phyloP scores from a whole-genome alignment of 1,140 invertebrate species.

The Heliconius hewitsoni region DNA sequence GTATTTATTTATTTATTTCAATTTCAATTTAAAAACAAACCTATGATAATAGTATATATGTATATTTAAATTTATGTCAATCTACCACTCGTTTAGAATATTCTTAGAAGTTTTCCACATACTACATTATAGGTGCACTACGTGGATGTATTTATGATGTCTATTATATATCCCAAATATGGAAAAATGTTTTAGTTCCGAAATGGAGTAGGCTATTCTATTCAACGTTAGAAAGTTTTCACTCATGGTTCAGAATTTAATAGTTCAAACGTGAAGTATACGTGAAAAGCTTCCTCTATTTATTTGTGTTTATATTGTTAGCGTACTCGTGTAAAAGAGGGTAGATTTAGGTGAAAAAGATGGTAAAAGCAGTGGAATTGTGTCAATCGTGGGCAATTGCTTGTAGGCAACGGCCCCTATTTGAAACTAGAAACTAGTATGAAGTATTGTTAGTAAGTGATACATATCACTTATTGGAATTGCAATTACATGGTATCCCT shows the following conservation, averaged over 20 bases:
- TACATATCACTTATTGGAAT: too few relatives aligned
- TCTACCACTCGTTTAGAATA: not conserved
- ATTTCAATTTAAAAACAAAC: too few relatives aligned
- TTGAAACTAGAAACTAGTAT: too few relatives aligned
- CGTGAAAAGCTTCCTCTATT: not conserved
- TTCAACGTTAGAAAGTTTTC: not conserved
- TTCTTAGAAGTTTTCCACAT: not conserved
- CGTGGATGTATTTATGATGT: not conserved
- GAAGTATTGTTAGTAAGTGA: too few relatives aligned
- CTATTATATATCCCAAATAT: constrained; percentile 6
- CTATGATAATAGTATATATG: not conserved
- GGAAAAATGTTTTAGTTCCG: constrained; percentile 4
- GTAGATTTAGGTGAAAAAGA: too few relatives aligned
- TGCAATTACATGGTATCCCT: too few relatives aligned
- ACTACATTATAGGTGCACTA: not conserved
- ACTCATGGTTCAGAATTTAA: not conserved
- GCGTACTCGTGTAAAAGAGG: too few relatives aligned
- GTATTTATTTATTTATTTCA: too few relatives aligned
- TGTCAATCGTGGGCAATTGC: too few relatives aligned
- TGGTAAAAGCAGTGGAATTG: too few relatives aligned
- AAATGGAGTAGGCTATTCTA: not conserved
- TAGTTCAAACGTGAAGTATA: too few relatives aligned
- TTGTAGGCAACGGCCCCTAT: too few relatives aligned
- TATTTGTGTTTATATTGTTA: not conserved
- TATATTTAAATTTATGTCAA: not conserved